These are phyloP conservation scores for Beris chalybata DNA, from an alignment of 2,888 invertebrate species.

Conservation along the genomic window DNA sequence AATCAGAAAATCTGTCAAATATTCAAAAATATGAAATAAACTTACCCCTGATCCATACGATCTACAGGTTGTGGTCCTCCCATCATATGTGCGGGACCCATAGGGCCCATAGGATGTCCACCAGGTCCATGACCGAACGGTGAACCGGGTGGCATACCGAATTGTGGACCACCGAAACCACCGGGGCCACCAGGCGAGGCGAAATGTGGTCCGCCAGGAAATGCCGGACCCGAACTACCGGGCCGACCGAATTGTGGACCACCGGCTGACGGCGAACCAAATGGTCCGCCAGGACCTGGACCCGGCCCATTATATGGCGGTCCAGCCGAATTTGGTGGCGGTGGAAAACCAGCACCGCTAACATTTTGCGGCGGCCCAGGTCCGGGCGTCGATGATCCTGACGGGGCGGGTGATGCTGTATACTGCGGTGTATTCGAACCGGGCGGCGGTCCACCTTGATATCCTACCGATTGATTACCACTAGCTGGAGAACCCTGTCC, in stretches of 20 bases:
- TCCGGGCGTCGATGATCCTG: conserved; percentile 80
- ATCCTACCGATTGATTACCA: conserved; percentile 61
- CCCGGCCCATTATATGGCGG: conserved; percentile 72
- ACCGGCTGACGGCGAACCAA: conserved; percentile 69
- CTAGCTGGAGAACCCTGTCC: conserved; percentile 76
- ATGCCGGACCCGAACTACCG: conserved; percentile 71
- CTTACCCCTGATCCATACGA: conserved; percentile 76
- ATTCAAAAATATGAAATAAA: conserved; percentile 40
- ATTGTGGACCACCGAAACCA: conserved; percentile 67
- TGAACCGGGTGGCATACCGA: conserved; percentile 71
- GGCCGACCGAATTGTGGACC: conserved; percentile 67
- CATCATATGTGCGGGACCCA: conserved; percentile 63
- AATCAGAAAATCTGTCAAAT: neutral
- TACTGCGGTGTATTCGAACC: conserved; percentile 80
- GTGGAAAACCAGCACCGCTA: conserved; percentile 60
- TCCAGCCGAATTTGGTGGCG: conserved; percentile 58
- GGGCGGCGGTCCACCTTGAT: conserved; percentile 72
- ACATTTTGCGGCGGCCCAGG: conserved; percentile 66
- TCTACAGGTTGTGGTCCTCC: conserved; percentile 77
- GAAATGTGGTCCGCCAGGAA: conserved; percentile 57
- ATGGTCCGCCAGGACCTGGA: conserved; percentile 62
- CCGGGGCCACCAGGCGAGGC: conserved; percentile 60
- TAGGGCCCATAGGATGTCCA: conserved; percentile 59
- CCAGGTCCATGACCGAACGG: conserved; percentile 72
- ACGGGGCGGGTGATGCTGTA: conserved; percentile 84